Conservation (phyloP, 2,888 invertebrate genomes). For the Melieria omissa region DNA sequence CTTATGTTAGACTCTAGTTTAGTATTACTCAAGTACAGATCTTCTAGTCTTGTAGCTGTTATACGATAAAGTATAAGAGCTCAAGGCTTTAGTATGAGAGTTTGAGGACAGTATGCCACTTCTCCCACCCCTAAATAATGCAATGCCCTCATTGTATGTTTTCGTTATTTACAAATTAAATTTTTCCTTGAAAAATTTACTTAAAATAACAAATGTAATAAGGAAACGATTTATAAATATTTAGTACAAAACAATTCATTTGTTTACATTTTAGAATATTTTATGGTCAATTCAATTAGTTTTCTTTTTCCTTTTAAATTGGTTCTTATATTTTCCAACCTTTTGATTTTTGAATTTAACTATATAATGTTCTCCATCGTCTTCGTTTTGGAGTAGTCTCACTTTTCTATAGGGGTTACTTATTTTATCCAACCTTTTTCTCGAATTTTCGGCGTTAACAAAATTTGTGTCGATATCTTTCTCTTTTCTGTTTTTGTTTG, state of each 20-base stretch:
- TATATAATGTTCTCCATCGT: constrained; percentile 19
- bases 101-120: constrained; percentile 1
- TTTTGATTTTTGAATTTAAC: constrained; percentile 22
- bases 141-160: not conserved
- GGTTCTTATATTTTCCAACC: constrained; percentile 6
- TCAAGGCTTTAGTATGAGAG: too few relatives aligned
- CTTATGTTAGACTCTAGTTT: too few relatives aligned
- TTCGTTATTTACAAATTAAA: constrained; percentile 2
- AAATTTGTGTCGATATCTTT: constrained; percentile 23
- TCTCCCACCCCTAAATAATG: constrained; percentile 10
- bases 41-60: too few relatives aligned
- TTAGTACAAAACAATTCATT: not conserved
- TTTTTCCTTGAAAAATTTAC: not conserved
- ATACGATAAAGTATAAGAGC: too few relatives aligned
- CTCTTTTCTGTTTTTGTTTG: constrained; percentile 24
- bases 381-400: constrained; percentile 17
- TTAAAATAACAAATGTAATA: too few relatives aligned
- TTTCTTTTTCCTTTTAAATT: constrained; percentile 22
- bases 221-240: not conserved
- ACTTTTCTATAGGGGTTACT: constrained; percentile 25
- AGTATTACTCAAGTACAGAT: too few relatives aligned
- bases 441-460: constrained; percentile 27
- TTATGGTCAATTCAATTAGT: constrained; percentile 11
- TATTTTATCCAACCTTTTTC: constrained; percentile 23
- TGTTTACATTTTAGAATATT: not conserved